Conservation (phyloP, 1,140 invertebrate genomes). For the Calliphora vicina region DNA sequence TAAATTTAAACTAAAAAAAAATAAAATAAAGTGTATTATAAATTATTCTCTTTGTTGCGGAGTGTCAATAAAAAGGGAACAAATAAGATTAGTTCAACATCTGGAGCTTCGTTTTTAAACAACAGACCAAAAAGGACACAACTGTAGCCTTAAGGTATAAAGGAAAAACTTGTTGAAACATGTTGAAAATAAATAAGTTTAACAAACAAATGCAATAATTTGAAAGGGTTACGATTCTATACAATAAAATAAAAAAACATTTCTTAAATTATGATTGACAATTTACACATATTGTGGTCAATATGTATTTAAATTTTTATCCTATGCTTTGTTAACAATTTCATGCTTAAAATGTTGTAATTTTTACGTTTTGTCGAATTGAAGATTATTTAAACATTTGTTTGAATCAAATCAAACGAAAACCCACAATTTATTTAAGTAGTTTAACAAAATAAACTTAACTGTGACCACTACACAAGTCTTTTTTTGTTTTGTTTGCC, state of each 20-base stretch:
- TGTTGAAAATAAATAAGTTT: not conserved
- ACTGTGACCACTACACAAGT: not conserved
- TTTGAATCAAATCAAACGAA: not conserved
- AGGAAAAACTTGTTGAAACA: not conserved
- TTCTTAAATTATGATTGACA: not conserved
- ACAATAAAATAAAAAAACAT: not conserved
- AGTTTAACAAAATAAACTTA: not conserved
- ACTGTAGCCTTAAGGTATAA: not conserved
- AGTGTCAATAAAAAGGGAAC: not conserved
- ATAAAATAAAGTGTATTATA: not conserved
- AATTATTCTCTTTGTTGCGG: not conserved
- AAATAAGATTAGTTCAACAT: not conserved
- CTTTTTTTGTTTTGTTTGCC: not conserved
- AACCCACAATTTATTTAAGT: not conserved
- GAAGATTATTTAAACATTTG: not conserved
- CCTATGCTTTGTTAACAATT: not conserved
- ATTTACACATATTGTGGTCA: constrained; percentile 24
- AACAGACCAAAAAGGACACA: not conserved
- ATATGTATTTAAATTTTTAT: not conserved
- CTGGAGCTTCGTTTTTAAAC: not conserved
- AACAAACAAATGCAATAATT: not conserved
- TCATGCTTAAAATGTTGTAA: not conserved
- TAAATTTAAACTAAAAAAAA: not conserved
- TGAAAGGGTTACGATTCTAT: not conserved
- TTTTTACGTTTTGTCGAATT: not conserved